A percentile compares a stretch with the other conserved stretches of the same genome.
Evolutionary conservation across 2,888 invertebrate species (phyloP).

Genomic region (Archaeoteleia sp.): DNA sequence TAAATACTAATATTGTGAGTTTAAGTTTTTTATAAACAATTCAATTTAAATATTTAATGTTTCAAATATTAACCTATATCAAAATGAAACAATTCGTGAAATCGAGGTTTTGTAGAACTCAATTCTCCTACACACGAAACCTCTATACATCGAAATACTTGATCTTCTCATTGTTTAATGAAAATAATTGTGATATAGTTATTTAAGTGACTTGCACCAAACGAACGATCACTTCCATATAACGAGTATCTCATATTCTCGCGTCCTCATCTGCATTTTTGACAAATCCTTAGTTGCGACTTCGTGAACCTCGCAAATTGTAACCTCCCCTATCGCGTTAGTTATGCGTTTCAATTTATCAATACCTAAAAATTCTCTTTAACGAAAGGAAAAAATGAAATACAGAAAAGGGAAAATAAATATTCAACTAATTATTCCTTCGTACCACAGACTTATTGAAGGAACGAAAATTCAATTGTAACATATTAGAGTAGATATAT

Average conservation of each 20-base stretch:
- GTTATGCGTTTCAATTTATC: conserved; percentile 41
- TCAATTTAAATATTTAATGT: too few relatives aligned
- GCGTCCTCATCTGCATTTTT: conserved; percentile 19
- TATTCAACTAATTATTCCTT: conserved; percentile 50
- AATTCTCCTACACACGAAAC: neutral
- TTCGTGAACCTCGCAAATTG: conserved; percentile 28
- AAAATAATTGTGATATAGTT: conserved; percentile 16
- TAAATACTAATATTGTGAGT: too few relatives aligned
- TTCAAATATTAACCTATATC: too few relatives aligned
- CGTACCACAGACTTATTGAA: conserved; percentile 53
- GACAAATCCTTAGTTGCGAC: conserved; percentile 19
- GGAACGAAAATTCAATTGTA: conserved; percentile 61
- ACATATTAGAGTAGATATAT: conserved; percentile 60
- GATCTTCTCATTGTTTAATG: conserved; percentile 6
- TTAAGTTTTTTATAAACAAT: too few relatives aligned
- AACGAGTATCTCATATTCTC: neutral
- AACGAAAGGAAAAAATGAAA: conserved; percentile 16
- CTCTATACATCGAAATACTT: conserved; percentile 11
- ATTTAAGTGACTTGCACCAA: conserved; percentile 4
- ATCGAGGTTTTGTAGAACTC: neutral
- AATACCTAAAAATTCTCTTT: conserved; percentile 39
- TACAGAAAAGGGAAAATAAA: conserved; percentile 28
- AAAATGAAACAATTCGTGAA: neutral
- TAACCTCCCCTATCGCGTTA: conserved; percentile 35
- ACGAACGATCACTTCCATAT: conserved; percentile 5